These are phyloP conservation scores for Margarornis squamiger DNA, from an alignment of 2,797 vertebrate genomes.

Conservation along the genomic window DNA sequence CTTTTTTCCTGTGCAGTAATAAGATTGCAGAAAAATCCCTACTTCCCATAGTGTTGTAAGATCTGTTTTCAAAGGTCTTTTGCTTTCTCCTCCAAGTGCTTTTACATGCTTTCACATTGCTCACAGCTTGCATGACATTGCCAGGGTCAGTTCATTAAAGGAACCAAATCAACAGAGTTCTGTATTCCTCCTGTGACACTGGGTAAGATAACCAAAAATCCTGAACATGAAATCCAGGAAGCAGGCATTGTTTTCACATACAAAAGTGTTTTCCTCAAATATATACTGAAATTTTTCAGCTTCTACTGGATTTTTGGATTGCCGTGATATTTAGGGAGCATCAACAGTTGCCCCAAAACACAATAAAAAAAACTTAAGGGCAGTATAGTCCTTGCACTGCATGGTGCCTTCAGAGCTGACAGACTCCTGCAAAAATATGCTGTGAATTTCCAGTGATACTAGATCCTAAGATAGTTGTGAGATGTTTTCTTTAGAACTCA, in stretches of 20 bases:
- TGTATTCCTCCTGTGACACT: not conserved
- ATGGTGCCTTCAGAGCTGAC: not conserved
- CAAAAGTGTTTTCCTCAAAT: not conserved
- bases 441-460: not conserved
- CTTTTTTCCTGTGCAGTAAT: not conserved
- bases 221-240: not conserved
- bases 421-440: not conserved
- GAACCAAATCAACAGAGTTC: not conserved
- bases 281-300: not conserved
- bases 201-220: not conserved
- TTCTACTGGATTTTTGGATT: not conserved
- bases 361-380: not conserved
- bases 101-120: not conserved
- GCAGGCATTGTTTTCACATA: not conserved
- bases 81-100: not conserved
- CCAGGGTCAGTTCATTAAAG: not conserved
- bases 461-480: not conserved
- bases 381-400: not conserved
- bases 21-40: not conserved
- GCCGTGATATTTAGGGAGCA: not conserved
- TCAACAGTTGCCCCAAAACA: not conserved
- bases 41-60: fast-evolving
- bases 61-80: not conserved
- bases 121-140: not conserved
- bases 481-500: not conserved